Percentiles rank a stretch among this genome's conserved stretches.
Evolutionary conservation across 2,888 invertebrate species (phyloP).

Genomic region (Palloptera scutellata): DNA sequence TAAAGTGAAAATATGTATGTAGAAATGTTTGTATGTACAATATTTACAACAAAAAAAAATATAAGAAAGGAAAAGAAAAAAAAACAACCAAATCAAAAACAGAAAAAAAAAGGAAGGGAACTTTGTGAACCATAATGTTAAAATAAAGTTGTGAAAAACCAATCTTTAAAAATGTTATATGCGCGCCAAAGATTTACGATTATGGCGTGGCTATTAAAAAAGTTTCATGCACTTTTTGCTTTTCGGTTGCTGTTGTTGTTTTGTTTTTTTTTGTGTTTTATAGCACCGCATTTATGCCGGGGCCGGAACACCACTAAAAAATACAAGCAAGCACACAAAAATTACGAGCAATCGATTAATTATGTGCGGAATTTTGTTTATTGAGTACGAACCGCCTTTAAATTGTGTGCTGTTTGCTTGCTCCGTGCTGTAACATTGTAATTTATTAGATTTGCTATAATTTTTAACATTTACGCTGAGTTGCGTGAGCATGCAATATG

Average conservation of each 20-base stretch:
- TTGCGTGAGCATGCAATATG: conserved; percentile 56
- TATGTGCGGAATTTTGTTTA: conserved; percentile 60
- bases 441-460: conserved; percentile 60
- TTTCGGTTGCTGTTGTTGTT: conserved; percentile 32
- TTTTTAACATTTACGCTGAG: conserved; percentile 58
- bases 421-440: conserved; percentile 43
- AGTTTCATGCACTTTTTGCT: conserved; percentile 50
- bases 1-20: background rate
- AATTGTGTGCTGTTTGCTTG: conserved; percentile 55
- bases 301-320: conserved; percentile 50
- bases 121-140: conserved; percentile 12
- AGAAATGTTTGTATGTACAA: background rate
- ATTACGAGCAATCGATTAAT: conserved; percentile 55
- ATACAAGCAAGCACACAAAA: conserved; percentile 42
- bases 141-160: conserved; percentile 42
- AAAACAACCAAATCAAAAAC: too few relatives aligned
- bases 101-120: background rate
- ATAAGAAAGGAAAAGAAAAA: too few relatives aligned
- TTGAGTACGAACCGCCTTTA: conserved; percentile 57
- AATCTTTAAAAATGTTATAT: conserved; percentile 38
- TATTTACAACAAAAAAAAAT: background rate
- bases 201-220: conserved; percentile 59
- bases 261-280: conserved; percentile 32
- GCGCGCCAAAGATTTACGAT: conserved; percentile 58
- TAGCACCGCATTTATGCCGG: conserved; percentile 12